A percentile compares a stretch with the other conserved stretches of the same genome.
Evolutionary conservation across 2,888 invertebrate species (phyloP).

Genomic region (Crepidodera aurea): DNA sequence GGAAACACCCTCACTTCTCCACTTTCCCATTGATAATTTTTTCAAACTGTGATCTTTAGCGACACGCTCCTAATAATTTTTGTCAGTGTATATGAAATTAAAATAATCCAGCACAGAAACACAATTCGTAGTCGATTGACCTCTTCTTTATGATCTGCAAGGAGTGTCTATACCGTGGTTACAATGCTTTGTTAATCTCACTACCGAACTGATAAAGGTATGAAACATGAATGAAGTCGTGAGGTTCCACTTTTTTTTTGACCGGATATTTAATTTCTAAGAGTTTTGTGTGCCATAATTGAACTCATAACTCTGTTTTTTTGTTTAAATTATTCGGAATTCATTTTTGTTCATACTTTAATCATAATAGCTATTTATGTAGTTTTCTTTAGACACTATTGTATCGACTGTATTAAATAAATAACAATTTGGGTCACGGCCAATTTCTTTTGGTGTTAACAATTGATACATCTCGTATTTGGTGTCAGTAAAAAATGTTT

Average conservation of each 20-base stretch:
- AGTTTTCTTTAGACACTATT: no score
- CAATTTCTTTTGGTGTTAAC: no score
- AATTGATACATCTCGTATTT: no score
- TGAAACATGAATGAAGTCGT: conserved; percentile 27
- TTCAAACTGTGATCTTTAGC: no score
- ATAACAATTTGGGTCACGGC: no score
- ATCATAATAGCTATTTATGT: no score
- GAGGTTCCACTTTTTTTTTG: conserved; percentile 22
- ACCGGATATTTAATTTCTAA: conserved; percentile 24
- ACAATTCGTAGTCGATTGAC: conserved; percentile 20
- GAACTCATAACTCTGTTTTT: conserved; percentile 16
- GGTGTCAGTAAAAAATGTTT: no score
- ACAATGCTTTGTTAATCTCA: conserved; percentile 19
- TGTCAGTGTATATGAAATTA: conserved; percentile 2
- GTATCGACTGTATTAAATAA: no score
- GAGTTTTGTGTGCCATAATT: conserved; percentile 12
- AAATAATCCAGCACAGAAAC: conserved; percentile 8
- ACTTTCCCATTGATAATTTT: no score
- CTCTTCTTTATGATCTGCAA: conserved; percentile 18
- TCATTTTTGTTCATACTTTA: conserved; percentile 1
- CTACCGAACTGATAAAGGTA: conserved; percentile 12
- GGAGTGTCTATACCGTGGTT: conserved; percentile 23
- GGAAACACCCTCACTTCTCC: no score
- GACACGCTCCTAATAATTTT: no score
- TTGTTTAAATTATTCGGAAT: not conserved